Percentiles rank a stretch among this genome's conserved stretches.
phyloP scores from a whole-genome alignment of 92 coral and sea anemone genomes.

The Bergia sp. region DNA sequence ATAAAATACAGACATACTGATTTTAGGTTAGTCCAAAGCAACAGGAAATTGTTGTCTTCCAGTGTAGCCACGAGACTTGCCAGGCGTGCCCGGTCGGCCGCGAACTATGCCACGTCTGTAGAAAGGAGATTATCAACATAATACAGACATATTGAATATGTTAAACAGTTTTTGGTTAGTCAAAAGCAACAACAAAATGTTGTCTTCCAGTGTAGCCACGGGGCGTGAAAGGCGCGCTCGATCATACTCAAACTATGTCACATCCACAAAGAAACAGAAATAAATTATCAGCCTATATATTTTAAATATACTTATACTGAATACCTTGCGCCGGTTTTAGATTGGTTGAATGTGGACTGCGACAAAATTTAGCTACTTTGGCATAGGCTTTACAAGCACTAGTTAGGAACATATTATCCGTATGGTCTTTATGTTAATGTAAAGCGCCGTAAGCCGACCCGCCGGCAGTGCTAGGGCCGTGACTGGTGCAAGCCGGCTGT shows the following conservation, averaged over 20 bases:
- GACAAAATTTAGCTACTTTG: too few relatives aligned
- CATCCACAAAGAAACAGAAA: neutral
- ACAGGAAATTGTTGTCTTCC: conserved; percentile 5
- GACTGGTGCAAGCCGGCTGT: too few relatives aligned
- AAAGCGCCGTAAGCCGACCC: too few relatives aligned
- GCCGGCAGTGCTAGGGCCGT: too few relatives aligned
- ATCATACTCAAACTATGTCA: neutral
- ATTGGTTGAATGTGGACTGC: neutral
- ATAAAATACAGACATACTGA: conserved; percentile 12
- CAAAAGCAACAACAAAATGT: neutral
- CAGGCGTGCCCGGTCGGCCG: neutral
- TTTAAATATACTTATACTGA: neutral
- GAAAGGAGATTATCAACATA: neutral
- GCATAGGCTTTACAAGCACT: too few relatives aligned
- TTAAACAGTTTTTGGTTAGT: neutral
- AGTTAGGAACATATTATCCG: neutral
- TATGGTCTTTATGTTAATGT: too few relatives aligned
- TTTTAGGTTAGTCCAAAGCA: neutral
- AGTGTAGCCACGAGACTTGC: conserved; percentile 35
- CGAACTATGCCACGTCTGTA: neutral
- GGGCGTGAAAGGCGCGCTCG: conserved; percentile 7
- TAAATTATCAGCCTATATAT: too few relatives aligned
- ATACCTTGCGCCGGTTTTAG: neutral
- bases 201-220: conserved; percentile 32
- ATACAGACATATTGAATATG: conserved; percentile 5